These are phyloP conservation scores for Merluccius polli DNA, from an alignment of 2,797 vertebrate genomes.

Conservation along the genomic window DNA sequence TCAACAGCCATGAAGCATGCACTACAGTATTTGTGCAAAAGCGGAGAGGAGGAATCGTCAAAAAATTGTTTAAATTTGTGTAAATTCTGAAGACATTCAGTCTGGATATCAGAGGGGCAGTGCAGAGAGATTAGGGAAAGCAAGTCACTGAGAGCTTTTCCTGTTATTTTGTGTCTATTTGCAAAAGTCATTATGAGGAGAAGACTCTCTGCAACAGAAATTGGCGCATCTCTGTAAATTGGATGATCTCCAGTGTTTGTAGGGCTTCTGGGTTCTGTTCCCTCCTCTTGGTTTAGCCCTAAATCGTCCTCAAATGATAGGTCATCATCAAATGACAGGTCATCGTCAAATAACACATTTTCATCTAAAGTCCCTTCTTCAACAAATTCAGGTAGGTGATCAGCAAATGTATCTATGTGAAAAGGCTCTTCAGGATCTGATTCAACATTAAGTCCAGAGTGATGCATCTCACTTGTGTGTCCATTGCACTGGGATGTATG, in stretches of 20 bases:
- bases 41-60: conserved; percentile 12
- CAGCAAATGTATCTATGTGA: conserved; percentile 20
- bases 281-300: conserved; percentile 24
- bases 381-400: conserved; percentile 23
- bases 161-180: conserved; percentile 37
- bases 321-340: conserved; percentile 23
- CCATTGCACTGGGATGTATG: conserved; percentile 22
- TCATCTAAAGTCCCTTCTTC: conserved; percentile 20
- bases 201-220: conserved; percentile 34
- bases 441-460: conserved; percentile 16
- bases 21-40: conserved; percentile 36
- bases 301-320: conserved; percentile 26
- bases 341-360: conserved; percentile 14
- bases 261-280: conserved; percentile 16
- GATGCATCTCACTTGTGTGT: conserved; percentile 27
- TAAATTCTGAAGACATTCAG: conserved; percentile 22
- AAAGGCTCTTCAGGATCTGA: conserved; percentile 19
- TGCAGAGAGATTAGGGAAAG: conserved; percentile 20
- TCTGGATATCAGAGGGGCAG: conserved; percentile 25
- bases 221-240: conserved; percentile 22
- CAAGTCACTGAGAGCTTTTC: conserved; percentile 34
- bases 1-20: conserved; percentile 24
- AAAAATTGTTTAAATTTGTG: conserved; percentile 21
- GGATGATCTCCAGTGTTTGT: conserved; percentile 27
- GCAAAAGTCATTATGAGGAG: conserved; percentile 27